Evolutionary conservation across 2,113 vertebrate species (phyloP).

Genomic region (Calypte anna): DNA sequence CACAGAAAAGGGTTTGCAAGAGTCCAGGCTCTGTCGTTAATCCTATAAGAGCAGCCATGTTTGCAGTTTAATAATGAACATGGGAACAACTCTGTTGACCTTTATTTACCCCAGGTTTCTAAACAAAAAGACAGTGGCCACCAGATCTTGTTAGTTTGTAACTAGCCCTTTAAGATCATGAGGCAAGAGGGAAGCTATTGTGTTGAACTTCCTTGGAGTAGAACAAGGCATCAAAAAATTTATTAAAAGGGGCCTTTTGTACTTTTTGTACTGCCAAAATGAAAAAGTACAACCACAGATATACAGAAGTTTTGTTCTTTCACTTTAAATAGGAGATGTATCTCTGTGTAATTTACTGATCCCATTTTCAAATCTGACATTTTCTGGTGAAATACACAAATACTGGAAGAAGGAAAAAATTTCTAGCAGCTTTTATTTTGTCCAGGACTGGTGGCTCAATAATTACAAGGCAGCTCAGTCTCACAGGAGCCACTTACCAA

Average conservation of each 20-base stretch:
- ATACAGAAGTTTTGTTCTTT: not conserved
- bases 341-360: constrained; percentile 17
- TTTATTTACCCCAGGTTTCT: not conserved
- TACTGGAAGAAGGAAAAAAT: not conserved
- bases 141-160: constrained; percentile 25
- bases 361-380: not conserved
- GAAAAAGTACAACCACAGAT: not conserved
- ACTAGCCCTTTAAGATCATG: constrained; percentile 66
- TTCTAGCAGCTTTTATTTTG: not conserved
- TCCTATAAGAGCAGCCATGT: not conserved
- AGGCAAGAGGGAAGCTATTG: constrained; percentile 24
- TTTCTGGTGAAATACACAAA: constrained; percentile 12
- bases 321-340: not conserved
- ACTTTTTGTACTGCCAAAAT: not conserved
- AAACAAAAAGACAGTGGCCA: constrained; percentile 12
- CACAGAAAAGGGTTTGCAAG: not conserved
- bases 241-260: not conserved
- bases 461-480: not conserved
- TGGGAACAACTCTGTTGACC: not conserved
- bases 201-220: not conserved
- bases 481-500: not conserved
- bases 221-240: not conserved
- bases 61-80: not conserved
- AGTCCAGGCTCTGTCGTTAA: constrained; percentile 16
- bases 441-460: not conserved